Percentiles rank a stretch among this genome's conserved stretches.
phyloP scores from a whole-genome alignment of 2,888 invertebrate genomes.

The Hirtodrosophila confusa region DNA sequence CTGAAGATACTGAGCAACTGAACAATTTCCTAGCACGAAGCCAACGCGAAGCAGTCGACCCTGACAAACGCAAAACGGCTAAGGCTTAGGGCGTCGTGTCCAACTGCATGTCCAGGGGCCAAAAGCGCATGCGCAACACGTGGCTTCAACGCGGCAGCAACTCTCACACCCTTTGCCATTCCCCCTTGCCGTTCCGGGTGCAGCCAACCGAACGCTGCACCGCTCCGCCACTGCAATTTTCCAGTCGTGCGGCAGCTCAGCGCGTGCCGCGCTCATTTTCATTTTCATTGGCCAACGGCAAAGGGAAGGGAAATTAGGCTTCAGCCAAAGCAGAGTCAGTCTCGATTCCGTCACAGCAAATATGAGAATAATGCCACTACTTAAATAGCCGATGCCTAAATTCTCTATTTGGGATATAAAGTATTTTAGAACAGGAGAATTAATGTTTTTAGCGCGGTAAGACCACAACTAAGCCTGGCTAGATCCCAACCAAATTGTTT shows the following conservation, averaged over 20 bases:
- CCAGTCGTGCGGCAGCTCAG: conserved; percentile 72
- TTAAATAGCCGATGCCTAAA: conserved; percentile 2
- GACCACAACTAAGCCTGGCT: no score
- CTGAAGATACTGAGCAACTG: conserved; percentile 24
- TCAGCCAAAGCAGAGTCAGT: conserved; percentile 1
- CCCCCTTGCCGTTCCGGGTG: conserved; percentile 27
- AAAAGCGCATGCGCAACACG: conserved; percentile 82
- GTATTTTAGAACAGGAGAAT: no score
- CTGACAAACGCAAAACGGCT: conserved; percentile 69
- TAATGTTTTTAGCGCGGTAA: no score
- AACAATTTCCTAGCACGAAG: conserved; percentile 74
- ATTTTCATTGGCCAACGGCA: conserved; percentile 62
- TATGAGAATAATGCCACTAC: neutral
- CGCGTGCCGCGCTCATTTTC: conserved; percentile 80
- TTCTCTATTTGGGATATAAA: conserved; percentile 12
- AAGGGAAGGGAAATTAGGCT: conserved; percentile 33
- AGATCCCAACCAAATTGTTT: no score
- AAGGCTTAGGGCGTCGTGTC: conserved; percentile 70
- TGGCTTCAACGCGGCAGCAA: conserved; percentile 60
- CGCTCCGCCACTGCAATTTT: conserved; percentile 68
- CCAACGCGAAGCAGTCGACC: conserved; percentile 71
- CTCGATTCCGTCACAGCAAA: conserved; percentile 23
- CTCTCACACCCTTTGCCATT: conserved; percentile 31
- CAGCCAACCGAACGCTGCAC: conserved; percentile 53
- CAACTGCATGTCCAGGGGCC: conserved; percentile 55